These are phyloP conservation scores for Caenorhabditis sp. DNA, from an alignment of 2,888 invertebrate genomes.

Conservation along the genomic window DNA sequence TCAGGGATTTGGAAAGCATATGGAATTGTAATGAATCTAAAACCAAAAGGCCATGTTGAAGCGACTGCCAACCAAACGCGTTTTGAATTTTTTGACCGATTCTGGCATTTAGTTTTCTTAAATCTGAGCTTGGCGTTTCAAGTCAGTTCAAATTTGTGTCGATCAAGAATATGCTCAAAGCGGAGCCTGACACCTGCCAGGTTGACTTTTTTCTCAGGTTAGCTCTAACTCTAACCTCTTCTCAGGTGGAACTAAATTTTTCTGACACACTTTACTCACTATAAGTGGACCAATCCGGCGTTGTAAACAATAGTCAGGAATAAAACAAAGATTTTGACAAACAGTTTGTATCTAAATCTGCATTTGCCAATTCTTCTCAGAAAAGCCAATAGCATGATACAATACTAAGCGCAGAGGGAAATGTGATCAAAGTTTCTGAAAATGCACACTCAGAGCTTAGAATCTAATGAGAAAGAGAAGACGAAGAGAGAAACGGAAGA, in stretches of 20 bases:
- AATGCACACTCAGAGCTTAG: constrained; percentile 9
- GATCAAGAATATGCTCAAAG: too few relatives aligned
- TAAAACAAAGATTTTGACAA: constrained; percentile 33
- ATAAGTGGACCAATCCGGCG: constrained; percentile 45
- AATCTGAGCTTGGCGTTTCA: too few relatives aligned
- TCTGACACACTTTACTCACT: constrained; percentile 27
- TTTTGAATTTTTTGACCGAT: too few relatives aligned
- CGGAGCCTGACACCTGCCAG: neutral
- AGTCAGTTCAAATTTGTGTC: too few relatives aligned
- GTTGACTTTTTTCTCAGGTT: neutral
- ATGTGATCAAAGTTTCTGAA: constrained; percentile 20
- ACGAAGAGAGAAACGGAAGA: neutral
- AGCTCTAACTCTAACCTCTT: neutral
- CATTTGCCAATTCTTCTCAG: constrained; percentile 31
- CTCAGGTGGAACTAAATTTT: neutral
- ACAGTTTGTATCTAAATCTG: constrained; percentile 30
- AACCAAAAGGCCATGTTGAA: neutral
- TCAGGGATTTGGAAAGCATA: too few relatives aligned
- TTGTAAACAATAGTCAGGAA: constrained; percentile 49
- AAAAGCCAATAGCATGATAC: constrained; percentile 31
- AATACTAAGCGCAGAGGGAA: neutral
- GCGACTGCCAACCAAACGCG: too few relatives aligned
- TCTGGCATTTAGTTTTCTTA: too few relatives aligned
- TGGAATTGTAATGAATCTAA: neutral
- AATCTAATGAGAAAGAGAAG: neutral